Evolutionary conservation across 1,140 invertebrate species (phyloP).

Genomic region (Melipona quadrifasciata): DNA sequence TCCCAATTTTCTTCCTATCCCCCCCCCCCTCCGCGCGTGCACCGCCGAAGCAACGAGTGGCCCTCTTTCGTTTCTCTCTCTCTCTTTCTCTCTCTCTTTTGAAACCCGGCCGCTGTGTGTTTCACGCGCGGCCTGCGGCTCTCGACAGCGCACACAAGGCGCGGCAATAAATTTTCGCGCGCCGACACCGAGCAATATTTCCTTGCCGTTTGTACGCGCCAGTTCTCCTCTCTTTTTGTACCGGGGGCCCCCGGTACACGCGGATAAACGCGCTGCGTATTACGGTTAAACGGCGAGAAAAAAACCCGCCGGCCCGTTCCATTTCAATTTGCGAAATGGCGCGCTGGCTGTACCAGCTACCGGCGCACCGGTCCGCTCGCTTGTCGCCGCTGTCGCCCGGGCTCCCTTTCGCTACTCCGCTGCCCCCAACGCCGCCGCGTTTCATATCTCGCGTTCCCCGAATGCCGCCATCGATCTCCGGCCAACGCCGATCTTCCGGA

Average conservation of each 20-base stretch:
- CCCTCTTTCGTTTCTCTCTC: background rate
- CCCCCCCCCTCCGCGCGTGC: background rate
- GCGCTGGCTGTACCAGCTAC: constrained; percentile 8
- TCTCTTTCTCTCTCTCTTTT: background rate
- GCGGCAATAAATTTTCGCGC: constrained; percentile 68
- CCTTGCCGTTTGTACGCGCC: constrained; percentile 70
- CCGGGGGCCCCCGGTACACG: constrained; percentile 55
- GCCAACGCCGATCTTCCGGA: no score
- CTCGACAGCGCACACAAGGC: constrained; percentile 43
- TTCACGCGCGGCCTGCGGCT: constrained; percentile 17
- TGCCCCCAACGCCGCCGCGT: no score
- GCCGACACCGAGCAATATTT: constrained; percentile 70
- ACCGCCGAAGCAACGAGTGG: background rate
- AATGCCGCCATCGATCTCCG: no score
- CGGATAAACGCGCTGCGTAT: constrained; percentile 69
- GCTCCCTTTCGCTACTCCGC: background rate
- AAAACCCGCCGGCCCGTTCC: constrained; percentile 49
- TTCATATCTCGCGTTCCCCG: no score
- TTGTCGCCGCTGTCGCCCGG: constrained; percentile 19
- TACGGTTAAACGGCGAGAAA: constrained; percentile 64
- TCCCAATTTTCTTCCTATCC: background rate
- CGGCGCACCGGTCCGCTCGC: background rate
- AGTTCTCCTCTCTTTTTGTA: constrained; percentile 64
- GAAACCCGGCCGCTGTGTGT: background rate
- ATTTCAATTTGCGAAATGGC: constrained; percentile 70